These are phyloP conservation scores for Pseudomyrmex concolor DNA, from an alignment of 1,140 invertebrate species.

Conservation along the genomic window DNA sequence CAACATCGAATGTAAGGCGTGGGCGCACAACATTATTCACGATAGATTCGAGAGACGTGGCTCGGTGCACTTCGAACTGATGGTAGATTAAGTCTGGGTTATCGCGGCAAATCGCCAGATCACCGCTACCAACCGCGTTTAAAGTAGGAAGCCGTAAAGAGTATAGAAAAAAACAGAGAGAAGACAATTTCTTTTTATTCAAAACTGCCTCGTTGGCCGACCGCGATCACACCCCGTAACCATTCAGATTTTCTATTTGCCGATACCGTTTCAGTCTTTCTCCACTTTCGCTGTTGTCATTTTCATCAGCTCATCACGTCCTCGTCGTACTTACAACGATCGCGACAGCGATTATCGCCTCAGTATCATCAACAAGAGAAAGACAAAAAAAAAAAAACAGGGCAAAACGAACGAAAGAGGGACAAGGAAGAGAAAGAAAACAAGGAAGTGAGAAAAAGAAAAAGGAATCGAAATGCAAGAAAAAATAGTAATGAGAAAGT, in stretches of 20 bases:
- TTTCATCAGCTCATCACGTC: constrained; percentile 46
- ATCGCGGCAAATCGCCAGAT: constrained; percentile 68
- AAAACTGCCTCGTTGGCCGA: constrained; percentile 68
- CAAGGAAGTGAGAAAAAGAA: constrained; percentile 10
- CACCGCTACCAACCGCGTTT: constrained; percentile 74
- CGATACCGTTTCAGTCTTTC: constrained; percentile 66
- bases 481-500: constrained; percentile 29
- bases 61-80: constrained; percentile 97
- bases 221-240: constrained; percentile 68
- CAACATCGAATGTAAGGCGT: constrained; percentile 98
- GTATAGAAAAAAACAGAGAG: constrained; percentile 64
- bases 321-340: constrained; percentile 42
- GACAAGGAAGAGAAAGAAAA: not conserved
- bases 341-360: constrained; percentile 16
- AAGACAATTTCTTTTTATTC: constrained; percentile 68
- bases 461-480: not conserved
- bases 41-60: constrained; percentile 95
- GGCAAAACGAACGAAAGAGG: not conserved
- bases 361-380: constrained; percentile 18
- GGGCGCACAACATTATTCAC: constrained; percentile 96
- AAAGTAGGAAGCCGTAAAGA: constrained; percentile 52
- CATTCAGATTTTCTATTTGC: constrained; percentile 67
- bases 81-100: constrained; percentile 92
- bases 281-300: constrained; percentile 42
- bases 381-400: not conserved